Evolutionary conservation across 1,140 invertebrate species (phyloP), one percentile per base, ranked within the genome.

Genomic region (Aphis gossypii): DNA sequence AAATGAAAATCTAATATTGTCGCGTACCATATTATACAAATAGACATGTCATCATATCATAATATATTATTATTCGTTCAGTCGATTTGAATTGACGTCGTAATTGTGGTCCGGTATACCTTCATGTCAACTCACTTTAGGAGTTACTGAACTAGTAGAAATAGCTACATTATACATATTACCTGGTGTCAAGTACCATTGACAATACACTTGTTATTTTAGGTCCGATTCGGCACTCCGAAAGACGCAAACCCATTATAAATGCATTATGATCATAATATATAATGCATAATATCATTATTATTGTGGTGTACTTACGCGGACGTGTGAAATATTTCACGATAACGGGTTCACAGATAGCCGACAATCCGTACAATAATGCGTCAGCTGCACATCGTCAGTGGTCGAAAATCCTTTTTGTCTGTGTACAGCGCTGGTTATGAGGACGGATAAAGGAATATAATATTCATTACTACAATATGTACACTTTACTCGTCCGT

Each of bases 371-470:
- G 14, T 76, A 35, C 2, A n/a, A 68, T 68, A 20, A 76, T 76
- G 60, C 30, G 60, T 76, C 60, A 76, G 60, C 60, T 76, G 60
- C 60, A 76, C 5, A 30, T 60, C 25, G 60, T 76, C 60, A 76
- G 60, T 76, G 60, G 60, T 76, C 30, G 60, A n/a, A 76, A 76
- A 76, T 76, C 60, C 30, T 76, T 76, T 76, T 76, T 76, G 60
- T 76, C 0, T 60, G 56, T 60, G n/a, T 41, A 23, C 35, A 23
- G 83, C 38, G 11, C 38, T 84, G 83, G 35, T 41, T 25, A 25
- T 8, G 83, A 84, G 41, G 83, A 41, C 41, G 38, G 21, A 76
- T 83, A 38, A 23, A 41, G 35, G 83, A 84, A 84, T 84, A 76
- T 76, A 76, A 76, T 76, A 76, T 76, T 76, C n/a, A 76, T 60